A percentile compares a stretch with the other conserved stretches of the same genome.
Conservation (phyloP, 2,113 vertebrate species). For the Microcebus jonahi region DNA sequence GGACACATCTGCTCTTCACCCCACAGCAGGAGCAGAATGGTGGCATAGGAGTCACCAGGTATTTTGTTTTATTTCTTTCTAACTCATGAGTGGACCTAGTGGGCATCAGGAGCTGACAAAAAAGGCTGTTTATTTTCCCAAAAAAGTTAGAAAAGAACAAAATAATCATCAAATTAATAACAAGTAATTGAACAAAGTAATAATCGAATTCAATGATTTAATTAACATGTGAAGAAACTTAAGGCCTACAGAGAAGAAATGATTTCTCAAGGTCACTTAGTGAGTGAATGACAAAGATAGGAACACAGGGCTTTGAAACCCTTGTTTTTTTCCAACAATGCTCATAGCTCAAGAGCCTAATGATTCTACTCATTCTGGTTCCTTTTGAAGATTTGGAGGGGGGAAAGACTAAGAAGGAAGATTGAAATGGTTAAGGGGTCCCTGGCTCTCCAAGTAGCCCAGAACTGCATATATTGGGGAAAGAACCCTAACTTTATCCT, state of each 20-base stretch:
- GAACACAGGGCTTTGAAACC: not conserved
- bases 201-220: not conserved
- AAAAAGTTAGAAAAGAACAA: not conserved
- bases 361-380: not conserved
- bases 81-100: not conserved
- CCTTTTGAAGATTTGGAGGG: not conserved
- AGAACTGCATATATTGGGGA: not conserved
- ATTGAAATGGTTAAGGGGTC: not conserved
- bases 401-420: not conserved
- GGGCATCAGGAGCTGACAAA: not conserved
- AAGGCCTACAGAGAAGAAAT: not conserved
- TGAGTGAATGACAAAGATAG: not conserved
- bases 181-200: no score
- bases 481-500: not conserved
- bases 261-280: not conserved
- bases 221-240: not conserved
- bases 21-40: not conserved
- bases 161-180: no score
- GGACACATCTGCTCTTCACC: not conserved
- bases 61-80: not conserved
- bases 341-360: not conserved
- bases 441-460: not conserved
- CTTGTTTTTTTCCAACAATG: not conserved
- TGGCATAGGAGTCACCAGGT: not conserved
- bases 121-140: not conserved